Percentiles rank a stretch among this genome's conserved stretches.
Conservation (phyloP, 2,113 vertebrate species). For the Sebastes fasciatus region DNA sequence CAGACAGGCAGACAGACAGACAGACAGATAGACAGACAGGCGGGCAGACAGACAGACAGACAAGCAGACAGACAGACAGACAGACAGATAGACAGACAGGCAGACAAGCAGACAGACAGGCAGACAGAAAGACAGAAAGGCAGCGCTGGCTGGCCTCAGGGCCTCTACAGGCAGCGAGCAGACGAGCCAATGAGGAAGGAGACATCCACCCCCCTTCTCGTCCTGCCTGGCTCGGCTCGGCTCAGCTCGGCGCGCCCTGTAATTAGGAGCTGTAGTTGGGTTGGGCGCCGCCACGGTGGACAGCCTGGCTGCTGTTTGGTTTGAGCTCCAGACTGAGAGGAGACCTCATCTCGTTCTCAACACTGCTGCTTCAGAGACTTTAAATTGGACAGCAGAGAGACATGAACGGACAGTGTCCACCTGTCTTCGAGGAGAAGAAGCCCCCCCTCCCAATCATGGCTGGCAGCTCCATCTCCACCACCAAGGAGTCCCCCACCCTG, state of each 20-base stretch:
- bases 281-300: conserved; percentile 79
- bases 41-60: too few relatives aligned
- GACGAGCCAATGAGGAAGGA: conserved; percentile 73
- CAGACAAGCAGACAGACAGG: conserved; percentile 61
- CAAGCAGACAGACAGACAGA: background rate
- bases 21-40: too few relatives aligned
- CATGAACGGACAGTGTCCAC: conserved; percentile 83
- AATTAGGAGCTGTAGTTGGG: conserved; percentile 77
- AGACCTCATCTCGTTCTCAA: background rate
- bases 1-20: too few relatives aligned
- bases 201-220: conserved; percentile 62
- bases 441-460: conserved; percentile 82
- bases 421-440: conserved; percentile 89
- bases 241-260: conserved; percentile 79
- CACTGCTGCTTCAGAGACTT: conserved; percentile 4
- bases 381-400: background rate
- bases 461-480: conserved; percentile 83
- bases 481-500: conserved; percentile 90
- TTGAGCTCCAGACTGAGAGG: conserved; percentile 48
- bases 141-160: conserved; percentile 69
- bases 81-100: background rate
- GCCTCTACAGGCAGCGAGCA: conserved; percentile 61
- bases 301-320: conserved; percentile 68
- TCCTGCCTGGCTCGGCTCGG: conserved; percentile 71
- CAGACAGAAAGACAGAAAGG: conserved; percentile 57